These are phyloP conservation scores for Colinus virginianus DNA, from an alignment of 2,113 vertebrate genomes.

Conservation along the genomic window DNA sequence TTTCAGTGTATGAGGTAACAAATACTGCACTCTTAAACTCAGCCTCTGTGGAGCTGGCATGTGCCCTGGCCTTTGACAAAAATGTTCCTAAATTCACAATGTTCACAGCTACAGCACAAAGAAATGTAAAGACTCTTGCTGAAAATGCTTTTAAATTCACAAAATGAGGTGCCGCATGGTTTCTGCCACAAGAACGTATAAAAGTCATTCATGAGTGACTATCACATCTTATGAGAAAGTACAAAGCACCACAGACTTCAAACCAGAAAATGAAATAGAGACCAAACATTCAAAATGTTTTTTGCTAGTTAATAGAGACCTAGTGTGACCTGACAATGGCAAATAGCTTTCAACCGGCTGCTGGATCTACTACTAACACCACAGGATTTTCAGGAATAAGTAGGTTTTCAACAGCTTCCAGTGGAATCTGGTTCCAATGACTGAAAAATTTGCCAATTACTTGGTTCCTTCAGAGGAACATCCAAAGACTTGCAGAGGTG, in stretches of 20 bases:
- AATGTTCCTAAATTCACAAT: constrained; percentile 24
- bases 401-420: neutral
- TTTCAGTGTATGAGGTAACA: neutral
- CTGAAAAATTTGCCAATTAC: neutral
- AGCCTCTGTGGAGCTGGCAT: neutral
- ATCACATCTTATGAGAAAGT: neutral
- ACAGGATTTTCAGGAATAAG: neutral
- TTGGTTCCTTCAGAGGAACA: neutral
- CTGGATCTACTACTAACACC: neutral
- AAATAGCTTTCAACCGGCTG: neutral
- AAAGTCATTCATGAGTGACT: neutral
- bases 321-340: neutral
- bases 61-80: constrained; percentile 30
- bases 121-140: constrained; percentile 30
- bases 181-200: constrained; percentile 3
- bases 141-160: constrained; percentile 47
- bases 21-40: neutral
- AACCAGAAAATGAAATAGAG: neutral
- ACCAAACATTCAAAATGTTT: neutral
- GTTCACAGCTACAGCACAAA: constrained; percentile 32
- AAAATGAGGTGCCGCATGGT: neutral
- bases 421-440: neutral
- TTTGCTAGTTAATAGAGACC: neutral
- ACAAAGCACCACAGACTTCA: constrained; percentile 26
- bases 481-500: neutral